phyloP scores from a whole-genome alignment of 2,888 invertebrate genomes.

The Harpalus rufipes region DNA sequence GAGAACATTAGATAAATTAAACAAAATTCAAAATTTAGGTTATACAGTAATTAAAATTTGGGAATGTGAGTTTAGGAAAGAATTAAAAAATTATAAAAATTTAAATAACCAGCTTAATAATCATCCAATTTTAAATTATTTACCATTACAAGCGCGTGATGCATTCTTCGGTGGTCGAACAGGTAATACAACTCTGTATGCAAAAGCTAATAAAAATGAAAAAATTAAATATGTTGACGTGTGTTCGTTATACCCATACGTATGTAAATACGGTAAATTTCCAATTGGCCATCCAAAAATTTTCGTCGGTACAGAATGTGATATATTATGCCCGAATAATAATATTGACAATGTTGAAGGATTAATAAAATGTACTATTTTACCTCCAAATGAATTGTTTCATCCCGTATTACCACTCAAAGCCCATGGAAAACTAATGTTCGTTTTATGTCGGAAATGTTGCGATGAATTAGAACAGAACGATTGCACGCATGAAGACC shows the following conservation, averaged over 20 bases:
- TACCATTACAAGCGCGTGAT: slow-evolving; percentile 38
- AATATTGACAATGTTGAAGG: slow-evolving; percentile 26
- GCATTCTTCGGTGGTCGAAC: slow-evolving; percentile 37
- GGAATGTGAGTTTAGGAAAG: slow-evolving; percentile 31
- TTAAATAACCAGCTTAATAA: too few relatives aligned
- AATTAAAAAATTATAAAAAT: too few relatives aligned
- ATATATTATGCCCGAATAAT: neutral
- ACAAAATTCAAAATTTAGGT: slow-evolving; percentile 26
- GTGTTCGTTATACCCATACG: slow-evolving; percentile 47
- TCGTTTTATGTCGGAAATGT: slow-evolving; percentile 72
- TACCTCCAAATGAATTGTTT: slow-evolving; percentile 68
- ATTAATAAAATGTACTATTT: slow-evolving; percentile 51
- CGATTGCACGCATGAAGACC: slow-evolving; percentile 70
- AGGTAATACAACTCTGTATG: slow-evolving; percentile 19
- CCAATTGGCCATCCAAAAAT: slow-evolving; percentile 55
- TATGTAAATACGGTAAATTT: slow-evolving; percentile 51
- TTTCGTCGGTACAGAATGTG: neutral
- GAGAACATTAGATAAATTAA: neutral
- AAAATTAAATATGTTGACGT: slow-evolving; percentile 61
- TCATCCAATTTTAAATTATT: neutral
- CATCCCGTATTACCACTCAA: slow-evolving; percentile 71
- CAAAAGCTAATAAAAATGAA: slow-evolving; percentile 26
- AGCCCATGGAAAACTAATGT: slow-evolving; percentile 71
- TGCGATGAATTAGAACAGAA: slow-evolving; percentile 67
- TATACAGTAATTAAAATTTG: slow-evolving; percentile 32